These are phyloP conservation scores for Abrostola triplasia DNA, from an alignment of 2,888 invertebrate genomes.

Conservation along the genomic window DNA sequence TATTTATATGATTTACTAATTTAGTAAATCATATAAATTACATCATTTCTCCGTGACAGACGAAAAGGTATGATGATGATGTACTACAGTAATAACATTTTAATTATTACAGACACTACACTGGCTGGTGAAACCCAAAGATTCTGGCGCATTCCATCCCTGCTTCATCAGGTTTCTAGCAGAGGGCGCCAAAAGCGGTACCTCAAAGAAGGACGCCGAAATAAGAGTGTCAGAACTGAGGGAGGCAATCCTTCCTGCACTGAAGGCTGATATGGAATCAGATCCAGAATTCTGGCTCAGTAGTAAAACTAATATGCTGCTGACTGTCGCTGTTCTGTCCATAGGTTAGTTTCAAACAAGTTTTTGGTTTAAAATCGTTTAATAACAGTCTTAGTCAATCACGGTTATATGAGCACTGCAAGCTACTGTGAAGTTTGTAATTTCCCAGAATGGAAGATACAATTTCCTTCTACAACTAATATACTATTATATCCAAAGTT, in stretches of 20 bases:
- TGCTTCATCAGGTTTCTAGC: constrained; percentile 92
- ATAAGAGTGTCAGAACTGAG: constrained; percentile 91
- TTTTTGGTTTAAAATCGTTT: too few relatives aligned
- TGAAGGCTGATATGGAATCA: constrained; percentile 87
- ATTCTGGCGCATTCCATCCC: constrained; percentile 95
- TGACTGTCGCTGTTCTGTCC: constrained; percentile 92
- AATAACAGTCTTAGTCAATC: too few relatives aligned
- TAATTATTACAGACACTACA: constrained; percentile 88
- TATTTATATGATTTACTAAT: too few relatives aligned
- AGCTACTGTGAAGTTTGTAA: too few relatives aligned
- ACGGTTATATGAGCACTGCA: too few relatives aligned
- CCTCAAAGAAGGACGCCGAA: constrained; percentile 92
- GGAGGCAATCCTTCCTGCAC: constrained; percentile 89
- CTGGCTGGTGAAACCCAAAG: constrained; percentile 95
- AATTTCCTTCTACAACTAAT: too few relatives aligned
- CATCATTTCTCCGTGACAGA: too few relatives aligned
- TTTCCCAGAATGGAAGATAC: too few relatives aligned
- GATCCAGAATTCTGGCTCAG: constrained; percentile 91
- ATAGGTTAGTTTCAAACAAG: constrained; percentile 79
- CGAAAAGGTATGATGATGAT: too few relatives aligned
- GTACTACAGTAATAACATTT: too few relatives aligned
- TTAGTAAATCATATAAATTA: too few relatives aligned
- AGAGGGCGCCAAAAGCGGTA: constrained; percentile 91
- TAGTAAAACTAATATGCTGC: constrained; percentile 90
- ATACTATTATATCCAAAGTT: too few relatives aligned